Percentiles rank a stretch among this genome's conserved stretches.
These are phyloP conservation scores for Ictalurus furcatus DNA, from an alignment of 2,113 vertebrate species.

Conservation along the genomic window DNA sequence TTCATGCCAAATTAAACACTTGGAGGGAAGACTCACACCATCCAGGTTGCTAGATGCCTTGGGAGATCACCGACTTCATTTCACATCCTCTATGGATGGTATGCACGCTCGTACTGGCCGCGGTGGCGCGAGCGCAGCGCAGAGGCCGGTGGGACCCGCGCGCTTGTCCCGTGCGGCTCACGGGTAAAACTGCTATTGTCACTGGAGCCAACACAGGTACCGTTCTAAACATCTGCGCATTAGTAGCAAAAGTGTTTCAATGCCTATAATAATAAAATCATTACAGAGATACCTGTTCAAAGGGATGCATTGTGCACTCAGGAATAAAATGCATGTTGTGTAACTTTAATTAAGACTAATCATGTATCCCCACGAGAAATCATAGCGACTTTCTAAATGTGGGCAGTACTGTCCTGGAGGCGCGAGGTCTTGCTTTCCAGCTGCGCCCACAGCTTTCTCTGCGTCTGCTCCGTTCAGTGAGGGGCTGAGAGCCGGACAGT, in stretches of 20 bases:
- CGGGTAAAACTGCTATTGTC: constrained; percentile 81
- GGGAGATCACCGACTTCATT: constrained; percentile 48
- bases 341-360: background rate
- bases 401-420: no score
- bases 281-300: background rate
- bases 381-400: no score
- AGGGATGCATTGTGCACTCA: background rate
- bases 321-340: background rate
- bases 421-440: no score
- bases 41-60: constrained; percentile 50
- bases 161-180: constrained; percentile 69
- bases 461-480: no score
- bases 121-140: constrained; percentile 61
- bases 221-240: background rate
- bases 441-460: no score
- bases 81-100: constrained; percentile 68
- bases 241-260: background rate
- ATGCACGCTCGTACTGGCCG: constrained; percentile 56
- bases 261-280: background rate
- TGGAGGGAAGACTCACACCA: background rate
- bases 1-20: background rate
- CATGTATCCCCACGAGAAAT: no score
- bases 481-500: no score
- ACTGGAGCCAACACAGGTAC: constrained; percentile 86
- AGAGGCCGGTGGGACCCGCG: constrained; percentile 70